Percentiles rank a stretch among this genome's conserved stretches.
These are phyloP conservation scores for Drosophila fuyamai DNA, from an alignment of 1,140 invertebrate genomes.

Conservation along the genomic window DNA sequence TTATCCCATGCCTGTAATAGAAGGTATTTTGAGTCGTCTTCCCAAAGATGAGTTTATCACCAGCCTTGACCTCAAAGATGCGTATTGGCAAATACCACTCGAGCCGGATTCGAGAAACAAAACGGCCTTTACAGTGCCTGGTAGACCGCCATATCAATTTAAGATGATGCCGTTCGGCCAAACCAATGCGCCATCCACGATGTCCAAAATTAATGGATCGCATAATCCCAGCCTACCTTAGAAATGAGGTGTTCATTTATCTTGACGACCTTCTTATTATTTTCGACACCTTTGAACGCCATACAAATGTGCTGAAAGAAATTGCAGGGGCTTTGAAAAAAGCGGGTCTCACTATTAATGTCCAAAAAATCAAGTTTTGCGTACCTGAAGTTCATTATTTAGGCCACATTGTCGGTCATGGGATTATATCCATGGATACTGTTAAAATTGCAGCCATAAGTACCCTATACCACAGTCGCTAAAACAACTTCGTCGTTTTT, in stretches of 20 bases:
- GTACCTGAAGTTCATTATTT: constrained; percentile 3
- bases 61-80: too few relatives aligned
- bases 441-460: constrained; percentile 3
- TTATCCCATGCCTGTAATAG: too few relatives aligned
- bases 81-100: too few relatives aligned
- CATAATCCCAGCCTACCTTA: not conserved
- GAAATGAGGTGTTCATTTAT: constrained; percentile 1
- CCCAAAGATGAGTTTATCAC: too few relatives aligned
- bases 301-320: not conserved
- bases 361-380: constrained; percentile 9
- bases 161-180: too few relatives aligned
- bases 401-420: too few relatives aligned
- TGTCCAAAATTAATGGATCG: constrained; percentile 26
- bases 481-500: too few relatives aligned
- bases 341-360: constrained; percentile 14
- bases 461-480: too few relatives aligned
- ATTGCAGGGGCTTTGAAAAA: not conserved
- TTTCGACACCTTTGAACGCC: constrained; percentile 5
- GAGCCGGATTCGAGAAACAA: not conserved
- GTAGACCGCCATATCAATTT: constrained; percentile 4
- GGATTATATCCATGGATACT: constrained; percentile 1
- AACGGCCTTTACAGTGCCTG: constrained; percentile 9
- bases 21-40: too few relatives aligned
- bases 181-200: constrained; percentile 8
- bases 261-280: constrained; percentile 10